A percentile compares a stretch with the other conserved stretches of the same genome.
These are phyloP conservation scores for Telenomus remus DNA, from an alignment of 1,140 invertebrate species.

Conservation along the genomic window DNA sequence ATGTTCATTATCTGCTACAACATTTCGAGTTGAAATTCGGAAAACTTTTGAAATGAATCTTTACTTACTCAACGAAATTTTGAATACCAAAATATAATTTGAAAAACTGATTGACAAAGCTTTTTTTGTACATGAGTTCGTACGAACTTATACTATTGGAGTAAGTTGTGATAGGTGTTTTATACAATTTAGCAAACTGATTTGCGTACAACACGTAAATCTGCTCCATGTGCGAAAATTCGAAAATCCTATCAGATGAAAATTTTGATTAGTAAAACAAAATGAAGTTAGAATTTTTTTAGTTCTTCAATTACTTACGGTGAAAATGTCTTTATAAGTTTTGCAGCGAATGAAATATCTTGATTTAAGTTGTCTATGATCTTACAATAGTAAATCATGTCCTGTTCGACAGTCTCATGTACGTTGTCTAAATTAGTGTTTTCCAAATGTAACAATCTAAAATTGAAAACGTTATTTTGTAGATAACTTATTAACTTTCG, in stretches of 20 bases:
- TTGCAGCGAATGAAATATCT: slow-evolving; percentile 9
- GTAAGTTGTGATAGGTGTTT: background rate
- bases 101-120: background rate
- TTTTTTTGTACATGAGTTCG: background rate
- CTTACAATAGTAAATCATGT: background rate
- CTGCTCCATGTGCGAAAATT: background rate
- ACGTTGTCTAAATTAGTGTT: background rate
- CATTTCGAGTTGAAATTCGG: no score
- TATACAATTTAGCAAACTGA: background rate
- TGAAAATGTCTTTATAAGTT: slow-evolving; percentile 7
- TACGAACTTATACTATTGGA: background rate
- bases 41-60: no score
- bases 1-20: no score
- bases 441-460: slow-evolving; percentile 3
- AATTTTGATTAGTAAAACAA: no score
- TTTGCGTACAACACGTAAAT: slow-evolving; percentile 14
- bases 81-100: slow-evolving; percentile 16
- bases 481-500: no score
- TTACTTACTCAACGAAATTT: slow-evolving; percentile 15
- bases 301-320: slow-evolving; percentile 13
- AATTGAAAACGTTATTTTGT: no score
- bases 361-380: slow-evolving; percentile 1
- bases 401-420: background rate
- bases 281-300: no score
- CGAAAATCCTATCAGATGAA: slow-evolving; percentile 5